phyloP scores from a whole-genome alignment of 2,888 invertebrate species.

The Pterostichus niger region DNA sequence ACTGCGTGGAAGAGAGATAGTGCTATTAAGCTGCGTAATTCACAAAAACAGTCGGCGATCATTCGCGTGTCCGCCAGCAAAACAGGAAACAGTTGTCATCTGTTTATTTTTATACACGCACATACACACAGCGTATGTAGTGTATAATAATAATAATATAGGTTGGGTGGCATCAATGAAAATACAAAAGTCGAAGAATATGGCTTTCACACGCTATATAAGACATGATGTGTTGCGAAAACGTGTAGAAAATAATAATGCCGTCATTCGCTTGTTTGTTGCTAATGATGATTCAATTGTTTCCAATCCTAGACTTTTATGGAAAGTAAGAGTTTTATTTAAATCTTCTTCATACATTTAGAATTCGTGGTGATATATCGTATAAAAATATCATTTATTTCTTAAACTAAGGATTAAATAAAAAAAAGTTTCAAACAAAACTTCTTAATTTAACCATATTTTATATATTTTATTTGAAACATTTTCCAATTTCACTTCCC shows the following conservation, averaged over 20 bases:
- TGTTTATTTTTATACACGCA: conserved; percentile 48
- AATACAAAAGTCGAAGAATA: too few species aligned
- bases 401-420: too few species aligned
- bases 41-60: conserved; percentile 36
- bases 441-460: too few species aligned
- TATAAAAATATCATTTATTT: too few species aligned
- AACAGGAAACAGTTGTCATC: conserved; percentile 60
- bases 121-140: conserved; percentile 7
- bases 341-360: too few species aligned
- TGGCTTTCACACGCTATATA: too few species aligned
- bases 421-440: too few species aligned
- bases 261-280: conserved; percentile 3
- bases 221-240: neutral
- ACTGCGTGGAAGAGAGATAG: neutral
- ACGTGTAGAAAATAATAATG: conserved; percentile 9
- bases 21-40: neutral
- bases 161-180: conserved; percentile 1
- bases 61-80: conserved; percentile 28
- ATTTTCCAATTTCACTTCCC: too few species aligned
- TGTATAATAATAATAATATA: neutral
- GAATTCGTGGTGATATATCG: too few species aligned
- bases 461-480: too few species aligned
- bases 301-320: neutral
- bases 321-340: too few species aligned
- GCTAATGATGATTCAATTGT: conserved; percentile 27